phyloP scores from a whole-genome alignment of 2,113 vertebrate species.

The Gyps fulvus region DNA sequence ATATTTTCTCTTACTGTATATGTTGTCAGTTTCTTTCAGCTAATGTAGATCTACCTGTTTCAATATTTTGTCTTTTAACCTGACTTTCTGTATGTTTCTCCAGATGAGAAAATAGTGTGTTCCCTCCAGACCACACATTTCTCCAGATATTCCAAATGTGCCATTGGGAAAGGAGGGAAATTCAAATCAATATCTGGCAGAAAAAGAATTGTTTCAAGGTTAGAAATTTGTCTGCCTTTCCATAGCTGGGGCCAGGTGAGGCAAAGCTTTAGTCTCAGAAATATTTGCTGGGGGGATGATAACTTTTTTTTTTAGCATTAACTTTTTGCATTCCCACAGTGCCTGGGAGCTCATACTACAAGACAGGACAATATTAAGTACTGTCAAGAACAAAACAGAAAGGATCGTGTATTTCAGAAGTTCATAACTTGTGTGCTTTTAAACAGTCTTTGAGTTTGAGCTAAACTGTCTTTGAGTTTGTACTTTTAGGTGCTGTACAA shows the following conservation, averaged over 20 bases:
- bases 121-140: not conserved
- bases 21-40: not conserved
- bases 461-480: not conserved
- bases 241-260: not conserved
- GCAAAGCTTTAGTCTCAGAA: not conserved
- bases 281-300: not conserved
- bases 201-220: not conserved
- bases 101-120: not conserved
- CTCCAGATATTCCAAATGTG: not conserved
- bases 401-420: accelerated
- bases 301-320: not conserved
- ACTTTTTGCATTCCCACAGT: not conserved
- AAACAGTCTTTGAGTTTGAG: not conserved
- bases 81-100: not conserved
- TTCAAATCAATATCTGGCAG: not conserved
- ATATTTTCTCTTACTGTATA: not conserved
- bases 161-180: not conserved
- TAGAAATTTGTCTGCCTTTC: not conserved
- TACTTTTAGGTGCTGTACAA: not conserved
- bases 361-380: not conserved
- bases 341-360: not conserved
- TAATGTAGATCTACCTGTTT: not conserved
- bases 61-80: not conserved
- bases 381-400: not conserved
- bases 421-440: not conserved